Evolutionary conservation across 1,140 invertebrate species (phyloP), one percentile per base, ranked within the genome.

Genomic region (Plectrocnemia conspersa): DNA sequence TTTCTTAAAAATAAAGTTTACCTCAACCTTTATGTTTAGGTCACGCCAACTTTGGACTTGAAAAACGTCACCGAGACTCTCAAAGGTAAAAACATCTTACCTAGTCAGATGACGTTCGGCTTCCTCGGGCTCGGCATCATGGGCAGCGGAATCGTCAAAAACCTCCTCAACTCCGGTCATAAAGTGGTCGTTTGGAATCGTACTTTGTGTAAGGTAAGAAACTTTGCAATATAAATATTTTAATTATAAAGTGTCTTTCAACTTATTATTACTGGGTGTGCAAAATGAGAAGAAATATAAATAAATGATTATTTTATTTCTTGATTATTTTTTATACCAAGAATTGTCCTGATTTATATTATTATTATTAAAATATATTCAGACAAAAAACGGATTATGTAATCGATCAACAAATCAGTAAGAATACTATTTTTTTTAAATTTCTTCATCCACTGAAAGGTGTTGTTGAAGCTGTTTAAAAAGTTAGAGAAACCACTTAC

Each of bases 61-160:
- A 82, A 82, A 67, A 83, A 80, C 24, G 78, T 90, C 1, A 87
- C 88, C 0, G 83, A 91, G 62, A 85, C 86, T 0, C 69, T 92
- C 3, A 85, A 88, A 65, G 85, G 88, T 53, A 93, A 92, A 68
- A 88, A 92, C 56, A 93, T 97, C 54, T 81, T 82, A 48, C 85
- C 93, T 1, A 93, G 91, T 9, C 80, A 80, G 49, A 81, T 91
- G 67, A 92, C 86, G 64, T 95, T 97, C 68, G 95, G 95, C 10
- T 97, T 97, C 71, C 81, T 98, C 25, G 95, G 95, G 1, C 78
- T 97, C 6, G 93, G 94, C 32, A 93, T 92, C 63, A 97, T 98
- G 88, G 94, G 94, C n/a, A 85, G 87, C 35, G 91, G 91, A 15
- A 93, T 97, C 65, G 92, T 97, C 1, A 94, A 93, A 77, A 96